Conservation (phyloP, 2,797 vertebrate species). For the Enteromius unitaeniatus region DNA sequence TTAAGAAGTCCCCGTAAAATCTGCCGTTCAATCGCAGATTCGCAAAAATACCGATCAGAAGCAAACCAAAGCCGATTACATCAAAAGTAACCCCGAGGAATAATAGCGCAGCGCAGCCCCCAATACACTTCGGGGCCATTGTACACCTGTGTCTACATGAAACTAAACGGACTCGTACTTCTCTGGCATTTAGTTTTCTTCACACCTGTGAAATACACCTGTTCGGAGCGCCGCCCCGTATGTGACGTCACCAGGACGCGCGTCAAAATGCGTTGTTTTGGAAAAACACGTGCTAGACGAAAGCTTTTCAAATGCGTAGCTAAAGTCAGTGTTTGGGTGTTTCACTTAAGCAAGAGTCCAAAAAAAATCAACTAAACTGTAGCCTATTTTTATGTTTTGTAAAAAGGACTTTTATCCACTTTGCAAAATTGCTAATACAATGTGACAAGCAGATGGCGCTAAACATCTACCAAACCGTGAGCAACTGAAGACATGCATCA, state of each 20-base stretch:
- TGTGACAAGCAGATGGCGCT: conserved; percentile 21
- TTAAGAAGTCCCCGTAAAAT: conserved; percentile 84
- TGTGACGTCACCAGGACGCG: conserved; percentile 32
- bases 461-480: not conserved
- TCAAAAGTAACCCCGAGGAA: conserved; percentile 76
- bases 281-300: not conserved
- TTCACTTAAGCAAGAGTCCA: not conserved
- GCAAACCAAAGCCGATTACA: conserved; percentile 67
- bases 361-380: not conserved
- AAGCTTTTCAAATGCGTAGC: not conserved
- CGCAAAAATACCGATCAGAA: conserved; percentile 80
- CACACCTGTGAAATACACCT: conserved; percentile 68
- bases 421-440: not conserved
- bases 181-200: conserved; percentile 47
- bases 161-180: conserved; percentile 38
- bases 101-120: conserved; percentile 74
- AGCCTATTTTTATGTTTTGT: too few species aligned
- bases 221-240: conserved; percentile 55
- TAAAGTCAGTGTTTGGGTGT: not conserved
- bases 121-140: conserved; percentile 73
- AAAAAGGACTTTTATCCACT: not conserved
- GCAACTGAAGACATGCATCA: too few species aligned
- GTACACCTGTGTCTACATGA: conserved; percentile 20
- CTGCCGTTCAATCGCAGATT: conserved; percentile 70
- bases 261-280: not conserved